phyloP scores from a whole-genome alignment of 2,888 invertebrate genomes.

The Eledona agricola region DNA sequence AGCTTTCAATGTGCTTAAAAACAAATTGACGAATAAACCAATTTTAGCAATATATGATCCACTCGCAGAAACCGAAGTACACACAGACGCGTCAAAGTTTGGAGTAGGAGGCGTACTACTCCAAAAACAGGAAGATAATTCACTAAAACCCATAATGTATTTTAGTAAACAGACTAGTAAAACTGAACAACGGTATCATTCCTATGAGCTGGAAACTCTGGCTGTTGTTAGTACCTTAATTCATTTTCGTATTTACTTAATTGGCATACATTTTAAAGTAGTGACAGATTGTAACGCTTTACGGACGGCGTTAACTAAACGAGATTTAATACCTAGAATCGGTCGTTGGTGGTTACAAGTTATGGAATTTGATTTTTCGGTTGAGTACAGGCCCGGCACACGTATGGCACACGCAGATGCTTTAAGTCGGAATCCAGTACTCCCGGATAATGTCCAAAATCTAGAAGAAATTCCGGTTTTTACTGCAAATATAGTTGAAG shows the following conservation, averaged over 20 bases:
- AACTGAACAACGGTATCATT: slow-evolving; percentile 29
- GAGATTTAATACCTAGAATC: slow-evolving; percentile 41
- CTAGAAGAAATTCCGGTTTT: slow-evolving; percentile 4
- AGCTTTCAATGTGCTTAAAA: slow-evolving; percentile 15
- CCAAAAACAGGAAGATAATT: slow-evolving; percentile 42
- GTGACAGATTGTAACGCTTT: slow-evolving; percentile 43
- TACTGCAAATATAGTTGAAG: slow-evolving; percentile 31
- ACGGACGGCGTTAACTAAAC: slow-evolving; percentile 36
- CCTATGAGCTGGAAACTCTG: slow-evolving; percentile 36
- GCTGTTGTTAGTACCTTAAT: slow-evolving; percentile 31
- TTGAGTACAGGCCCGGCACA: slow-evolving; percentile 35
- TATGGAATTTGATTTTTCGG: slow-evolving; percentile 41
- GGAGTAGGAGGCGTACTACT: slow-evolving; percentile 47
- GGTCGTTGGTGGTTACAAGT: slow-evolving; percentile 41
- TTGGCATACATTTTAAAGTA: slow-evolving; percentile 40
- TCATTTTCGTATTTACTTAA: slow-evolving; percentile 39
- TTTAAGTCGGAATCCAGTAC: slow-evolving; percentile 26
- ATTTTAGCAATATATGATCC: slow-evolving; percentile 24
- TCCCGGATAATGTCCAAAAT: no score
- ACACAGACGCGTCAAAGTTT: slow-evolving; percentile 45
- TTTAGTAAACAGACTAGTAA: no score
- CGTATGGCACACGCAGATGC: slow-evolving; percentile 42
- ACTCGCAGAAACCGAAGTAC: slow-evolving; percentile 38
- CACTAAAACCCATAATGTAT: slow-evolving; percentile 46
- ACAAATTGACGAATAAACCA: slow-evolving; percentile 13